phyloP scores from a whole-genome alignment of 1,140 invertebrate species.

The Drosophila ananassae region DNA sequence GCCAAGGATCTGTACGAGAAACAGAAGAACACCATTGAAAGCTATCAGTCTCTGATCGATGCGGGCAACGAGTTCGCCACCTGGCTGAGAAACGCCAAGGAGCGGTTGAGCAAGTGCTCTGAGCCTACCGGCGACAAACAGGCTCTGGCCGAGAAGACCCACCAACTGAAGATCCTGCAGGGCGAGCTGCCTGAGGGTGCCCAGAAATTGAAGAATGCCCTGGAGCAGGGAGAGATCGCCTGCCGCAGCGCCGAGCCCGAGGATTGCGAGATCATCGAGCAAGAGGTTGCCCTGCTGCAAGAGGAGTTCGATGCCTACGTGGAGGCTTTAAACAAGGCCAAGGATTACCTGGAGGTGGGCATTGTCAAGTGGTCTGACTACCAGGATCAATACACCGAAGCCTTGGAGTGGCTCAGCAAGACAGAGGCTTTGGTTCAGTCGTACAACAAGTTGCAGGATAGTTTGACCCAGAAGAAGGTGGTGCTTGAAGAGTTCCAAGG shows the following conservation, averaged over 20 bases:
- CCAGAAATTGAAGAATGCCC: conserved; percentile 91
- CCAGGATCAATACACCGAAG: conserved; percentile 96
- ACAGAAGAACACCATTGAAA: conserved; percentile 95
- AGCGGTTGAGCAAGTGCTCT: conserved; percentile 95
- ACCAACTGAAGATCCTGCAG: conserved; percentile 92
- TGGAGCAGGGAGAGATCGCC: conserved; percentile 92
- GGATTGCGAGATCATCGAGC: conserved; percentile 95
- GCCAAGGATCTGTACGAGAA: conserved; percentile 95
- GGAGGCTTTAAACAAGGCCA: conserved; percentile 90
- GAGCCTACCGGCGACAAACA: conserved; percentile 97
- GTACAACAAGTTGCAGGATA: conserved; percentile 95
- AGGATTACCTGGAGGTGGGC: conserved; percentile 93
- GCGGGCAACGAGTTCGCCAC: conserved; percentile 95
- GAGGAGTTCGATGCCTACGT: conserved; percentile 94
- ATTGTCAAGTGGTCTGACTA: conserved; percentile 98
- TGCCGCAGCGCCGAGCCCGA: conserved; percentile 92
- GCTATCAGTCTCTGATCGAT: conserved; percentile 95
- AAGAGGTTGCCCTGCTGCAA: conserved; percentile 94
- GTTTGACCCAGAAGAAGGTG: conserved; percentile 94
- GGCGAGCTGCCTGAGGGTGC: conserved; percentile 92
- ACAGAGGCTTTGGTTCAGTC: conserved; percentile 94
- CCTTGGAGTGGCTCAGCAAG: conserved; percentile 93
- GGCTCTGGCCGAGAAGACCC: conserved; percentile 92
- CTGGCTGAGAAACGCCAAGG: conserved; percentile 95
- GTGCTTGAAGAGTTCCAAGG: conserved; percentile 95